These are phyloP conservation scores for Valencia hispanica DNA, from an alignment of 2,797 vertebrate species.

Conservation along the genomic window DNA sequence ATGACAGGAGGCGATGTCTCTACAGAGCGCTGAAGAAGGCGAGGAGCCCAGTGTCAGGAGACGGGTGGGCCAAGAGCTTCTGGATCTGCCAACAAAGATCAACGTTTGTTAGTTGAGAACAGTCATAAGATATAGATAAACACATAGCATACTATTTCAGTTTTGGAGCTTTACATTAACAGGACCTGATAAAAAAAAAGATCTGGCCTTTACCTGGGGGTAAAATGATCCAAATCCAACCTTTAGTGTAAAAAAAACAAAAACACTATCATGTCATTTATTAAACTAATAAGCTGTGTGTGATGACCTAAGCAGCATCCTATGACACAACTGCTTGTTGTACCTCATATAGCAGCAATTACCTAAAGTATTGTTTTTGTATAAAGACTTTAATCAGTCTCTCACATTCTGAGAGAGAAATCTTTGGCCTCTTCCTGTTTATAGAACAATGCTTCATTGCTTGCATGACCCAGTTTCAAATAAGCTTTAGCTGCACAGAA, in stretches of 20 bases:
- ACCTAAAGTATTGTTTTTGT: not conserved
- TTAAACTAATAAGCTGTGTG: not conserved
- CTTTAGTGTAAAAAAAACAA: not conserved
- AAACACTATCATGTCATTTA: not conserved
- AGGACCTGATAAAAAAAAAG: not conserved
- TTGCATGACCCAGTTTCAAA: not conserved
- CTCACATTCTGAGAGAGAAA: not conserved
- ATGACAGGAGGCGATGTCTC: constrained; percentile 20
- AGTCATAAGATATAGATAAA: no score
- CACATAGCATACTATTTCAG: no score
- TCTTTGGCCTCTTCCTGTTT: not conserved
- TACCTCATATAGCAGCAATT: not conserved
- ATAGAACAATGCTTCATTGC: not conserved
- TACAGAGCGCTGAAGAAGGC: constrained; percentile 80
- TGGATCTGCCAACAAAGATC: constrained; percentile 72
- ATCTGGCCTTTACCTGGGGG: not conserved
- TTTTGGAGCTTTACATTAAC: not conserved
- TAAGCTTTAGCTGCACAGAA: not conserved
- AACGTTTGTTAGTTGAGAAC: not conserved
- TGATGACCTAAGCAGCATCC: not conserved
- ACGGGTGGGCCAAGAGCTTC: constrained; percentile 79
- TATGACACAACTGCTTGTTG: not conserved
- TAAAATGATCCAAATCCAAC: not conserved
- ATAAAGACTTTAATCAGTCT: not conserved
- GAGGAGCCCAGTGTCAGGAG: constrained; percentile 82